Base-by-base conservation (phyloP, 2,797 vertebrate genomes). In the Rachycentron canadum region DNA sequence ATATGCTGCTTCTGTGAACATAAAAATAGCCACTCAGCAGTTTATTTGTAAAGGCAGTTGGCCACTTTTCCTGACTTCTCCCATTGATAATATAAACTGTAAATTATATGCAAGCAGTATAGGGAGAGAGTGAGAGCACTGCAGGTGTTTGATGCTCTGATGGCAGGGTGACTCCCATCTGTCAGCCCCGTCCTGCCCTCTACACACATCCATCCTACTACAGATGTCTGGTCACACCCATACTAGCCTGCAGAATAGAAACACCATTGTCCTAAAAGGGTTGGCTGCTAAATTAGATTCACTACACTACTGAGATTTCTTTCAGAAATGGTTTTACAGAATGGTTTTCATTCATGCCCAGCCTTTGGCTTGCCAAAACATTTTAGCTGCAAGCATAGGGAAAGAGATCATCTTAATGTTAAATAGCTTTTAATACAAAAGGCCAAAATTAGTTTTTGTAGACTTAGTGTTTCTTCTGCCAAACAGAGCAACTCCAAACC, bases 121-220 rank as follows among this genome's bases (percentile, higher is more conserved):
- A n/a, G 41, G 41, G 41, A 17, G 34, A n/a, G 25, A 50, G 34
- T 13, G 43, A 17, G 40, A 70, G 3, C 16, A 17, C 53, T 75
- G 65, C 76, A 72, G 76, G 73, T 69, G 70, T 59, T 67, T 26
- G 41, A 60, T 58, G 34, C 55, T 45, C 25, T 65, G 72, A 73
- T 61, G 0, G 13, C 45, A 77, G 57, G 38, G 28, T 79, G 73
- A 83, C 82, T 74, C 74, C 75, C 83, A 77, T 86, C 85, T 86
- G 59, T 84, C 67, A 70, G 23, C 52, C 59, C 38, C 57, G 36
- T 50, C 50, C 73, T n/a, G n/a, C 69, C 73, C 57, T n/a, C 74
- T 21, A 21, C 53, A 63, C 56, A 61, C 32, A 70, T 57, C 70
- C 73, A 67, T 58, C 57, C 63, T 55, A 13, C 52, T 50, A 14